Conservation (phyloP, 2,113 vertebrate species). For the Acanthisitta chloris region DNA sequence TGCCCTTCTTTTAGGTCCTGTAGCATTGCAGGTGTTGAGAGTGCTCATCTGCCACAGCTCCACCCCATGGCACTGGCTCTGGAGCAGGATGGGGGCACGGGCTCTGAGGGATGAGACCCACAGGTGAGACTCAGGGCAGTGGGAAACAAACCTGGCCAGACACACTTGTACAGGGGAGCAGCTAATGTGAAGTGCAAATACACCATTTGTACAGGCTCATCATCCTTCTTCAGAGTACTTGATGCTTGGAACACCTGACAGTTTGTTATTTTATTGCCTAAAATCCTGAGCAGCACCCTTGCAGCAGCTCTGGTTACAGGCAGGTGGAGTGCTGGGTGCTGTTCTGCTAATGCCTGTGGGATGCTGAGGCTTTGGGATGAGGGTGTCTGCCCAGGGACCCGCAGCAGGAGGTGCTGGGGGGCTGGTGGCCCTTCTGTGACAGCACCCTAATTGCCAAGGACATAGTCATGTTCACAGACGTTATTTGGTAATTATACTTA, state of each 20-base stretch:
- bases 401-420: neutral
- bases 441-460: neutral
- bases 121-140: neutral
- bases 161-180: neutral
- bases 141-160: neutral
- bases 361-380: neutral
- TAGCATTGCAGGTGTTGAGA: neutral
- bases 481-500: neutral
- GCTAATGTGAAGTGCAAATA: neutral
- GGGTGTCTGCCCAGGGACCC: neutral
- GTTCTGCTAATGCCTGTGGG: neutral
- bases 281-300: neutral
- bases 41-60: accelerated
- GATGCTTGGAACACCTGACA: neutral
- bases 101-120: neutral
- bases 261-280: neutral
- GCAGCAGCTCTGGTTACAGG: neutral
- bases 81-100: neutral
- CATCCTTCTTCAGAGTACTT: neutral
- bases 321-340: neutral
- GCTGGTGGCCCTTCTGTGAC: neutral
- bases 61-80: neutral
- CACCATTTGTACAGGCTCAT: neutral
- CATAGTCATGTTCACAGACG: accelerated
- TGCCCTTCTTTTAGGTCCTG: neutral